These are phyloP conservation scores for Prunella fulvescens DNA, from an alignment of 2,113 vertebrate species.

Conservation along the genomic window DNA sequence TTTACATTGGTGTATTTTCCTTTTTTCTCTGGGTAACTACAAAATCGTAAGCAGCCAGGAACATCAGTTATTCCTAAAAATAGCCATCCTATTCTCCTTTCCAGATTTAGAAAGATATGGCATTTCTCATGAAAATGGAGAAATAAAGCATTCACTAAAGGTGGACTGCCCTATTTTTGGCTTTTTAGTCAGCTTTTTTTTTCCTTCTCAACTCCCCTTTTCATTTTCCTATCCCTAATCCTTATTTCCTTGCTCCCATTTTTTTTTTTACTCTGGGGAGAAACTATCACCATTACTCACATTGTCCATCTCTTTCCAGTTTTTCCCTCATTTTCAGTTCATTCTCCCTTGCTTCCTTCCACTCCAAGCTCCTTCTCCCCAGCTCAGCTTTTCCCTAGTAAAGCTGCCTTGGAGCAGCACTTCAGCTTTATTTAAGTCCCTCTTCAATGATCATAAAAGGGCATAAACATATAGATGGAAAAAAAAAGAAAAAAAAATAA, in stretches of 20 bases:
- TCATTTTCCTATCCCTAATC: neutral
- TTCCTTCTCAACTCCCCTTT: neutral
- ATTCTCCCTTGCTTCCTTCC: slow-evolving; percentile 6
- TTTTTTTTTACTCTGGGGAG: neutral
- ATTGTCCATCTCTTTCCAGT: neutral
- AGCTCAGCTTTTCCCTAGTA: slow-evolving; percentile 3
- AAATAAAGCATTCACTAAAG: slow-evolving; percentile 22
- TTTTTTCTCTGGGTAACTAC: neutral
- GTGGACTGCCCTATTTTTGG: neutral
- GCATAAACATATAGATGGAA: neutral
- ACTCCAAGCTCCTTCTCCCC: neutral
- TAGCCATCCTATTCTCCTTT: neutral
- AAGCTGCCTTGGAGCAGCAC: neutral
- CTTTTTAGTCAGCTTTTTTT: neutral
- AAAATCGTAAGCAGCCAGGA: neutral
- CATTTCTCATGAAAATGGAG: slow-evolving; percentile 3
- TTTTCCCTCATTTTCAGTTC: slow-evolving; percentile 21
- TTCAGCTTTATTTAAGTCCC: neutral
- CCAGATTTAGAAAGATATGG: slow-evolving; percentile 10
- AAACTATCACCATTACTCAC: neutral
- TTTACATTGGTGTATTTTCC: neutral
- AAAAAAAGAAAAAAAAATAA: neutral
- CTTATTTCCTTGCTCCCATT: neutral
- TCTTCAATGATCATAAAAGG: neutral
- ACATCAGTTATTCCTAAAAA: slow-evolving; percentile 36